These are phyloP conservation scores for Neostethus bicornis DNA, from an alignment of 2,797 vertebrate genomes.

Conservation along the genomic window DNA sequence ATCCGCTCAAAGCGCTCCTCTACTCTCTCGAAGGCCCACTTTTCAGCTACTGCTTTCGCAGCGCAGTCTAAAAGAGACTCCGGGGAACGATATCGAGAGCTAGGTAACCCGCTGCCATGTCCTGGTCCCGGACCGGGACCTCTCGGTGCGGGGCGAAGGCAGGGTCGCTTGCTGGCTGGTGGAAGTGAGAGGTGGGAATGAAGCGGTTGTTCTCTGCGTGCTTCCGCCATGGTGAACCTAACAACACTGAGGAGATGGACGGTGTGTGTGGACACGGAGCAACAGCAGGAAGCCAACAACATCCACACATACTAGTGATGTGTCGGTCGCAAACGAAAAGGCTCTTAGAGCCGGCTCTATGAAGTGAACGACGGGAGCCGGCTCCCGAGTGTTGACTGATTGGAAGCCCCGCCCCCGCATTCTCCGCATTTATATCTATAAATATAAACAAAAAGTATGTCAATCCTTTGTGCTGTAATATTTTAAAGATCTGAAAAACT, in stretches of 20 bases:
- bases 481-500: too few relatives aligned
- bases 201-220: constrained; percentile 89
- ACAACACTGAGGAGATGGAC: constrained; percentile 79
- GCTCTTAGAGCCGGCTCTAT: too few relatives aligned
- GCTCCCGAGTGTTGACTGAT: too few relatives aligned
- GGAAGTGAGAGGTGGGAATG: constrained; percentile 80
- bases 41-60: constrained; percentile 94
- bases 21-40: constrained; percentile 97
- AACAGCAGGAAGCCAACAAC: constrained; percentile 67
- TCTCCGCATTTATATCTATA: too few relatives aligned
- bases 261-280: constrained; percentile 61
- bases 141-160: constrained; percentile 86
- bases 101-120: constrained; percentile 76
- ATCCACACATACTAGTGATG: too few relatives aligned
- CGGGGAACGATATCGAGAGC: constrained; percentile 82
- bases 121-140: constrained; percentile 83
- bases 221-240: constrained; percentile 93
- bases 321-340: too few relatives aligned
- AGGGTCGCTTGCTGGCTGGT: constrained; percentile 88
- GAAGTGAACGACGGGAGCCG: too few relatives aligned
- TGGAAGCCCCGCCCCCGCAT: too few relatives aligned
- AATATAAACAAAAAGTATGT: too few relatives aligned
- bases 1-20: constrained; percentile 98
- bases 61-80: constrained; percentile 95
- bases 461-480: too few relatives aligned